phyloP scores from a whole-genome alignment of 2,888 invertebrate genomes.

The Synergus itoensis region DNA sequence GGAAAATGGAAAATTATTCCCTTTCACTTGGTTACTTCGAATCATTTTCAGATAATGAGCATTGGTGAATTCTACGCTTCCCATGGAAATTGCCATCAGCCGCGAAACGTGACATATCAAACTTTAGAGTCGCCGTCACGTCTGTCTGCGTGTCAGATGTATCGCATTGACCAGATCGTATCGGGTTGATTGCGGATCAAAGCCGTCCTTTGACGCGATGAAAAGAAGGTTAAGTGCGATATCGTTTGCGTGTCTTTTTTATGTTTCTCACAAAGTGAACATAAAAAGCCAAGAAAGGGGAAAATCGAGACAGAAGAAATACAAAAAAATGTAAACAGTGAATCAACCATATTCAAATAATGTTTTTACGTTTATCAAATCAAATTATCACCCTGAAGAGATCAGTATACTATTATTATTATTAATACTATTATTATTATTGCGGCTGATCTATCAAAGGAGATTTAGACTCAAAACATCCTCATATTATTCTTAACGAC shows the following conservation, averaged over 20 bases:
- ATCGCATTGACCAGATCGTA: neutral
- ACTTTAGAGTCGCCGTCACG: neutral
- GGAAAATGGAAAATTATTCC: slow-evolving; percentile 17
- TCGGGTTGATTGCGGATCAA: neutral
- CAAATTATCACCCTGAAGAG: neutral
- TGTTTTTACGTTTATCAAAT: neutral
- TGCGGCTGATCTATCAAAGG: neutral
- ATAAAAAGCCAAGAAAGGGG: neutral
- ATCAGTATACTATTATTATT: no score
- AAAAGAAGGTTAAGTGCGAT: neutral
- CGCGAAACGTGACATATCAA: slow-evolving; percentile 6
- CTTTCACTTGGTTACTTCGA: slow-evolving; percentile 20
- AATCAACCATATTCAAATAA: neutral
- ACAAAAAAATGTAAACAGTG: neutral
- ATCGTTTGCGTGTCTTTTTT: neutral
- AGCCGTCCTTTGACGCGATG: neutral
- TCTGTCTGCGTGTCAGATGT: neutral
- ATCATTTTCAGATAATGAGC: slow-evolving; percentile 28
- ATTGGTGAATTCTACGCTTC: slow-evolving; percentile 17
- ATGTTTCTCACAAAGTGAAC: neutral
- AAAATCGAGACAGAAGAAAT: neutral
- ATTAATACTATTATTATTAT: neutral
- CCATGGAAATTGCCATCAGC: neutral
- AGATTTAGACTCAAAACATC: neutral
- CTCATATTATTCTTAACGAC: slow-evolving; percentile 22